Evolutionary conservation across 2,113 vertebrate species (phyloP).

Genomic region (Apaloderma vittatum): DNA sequence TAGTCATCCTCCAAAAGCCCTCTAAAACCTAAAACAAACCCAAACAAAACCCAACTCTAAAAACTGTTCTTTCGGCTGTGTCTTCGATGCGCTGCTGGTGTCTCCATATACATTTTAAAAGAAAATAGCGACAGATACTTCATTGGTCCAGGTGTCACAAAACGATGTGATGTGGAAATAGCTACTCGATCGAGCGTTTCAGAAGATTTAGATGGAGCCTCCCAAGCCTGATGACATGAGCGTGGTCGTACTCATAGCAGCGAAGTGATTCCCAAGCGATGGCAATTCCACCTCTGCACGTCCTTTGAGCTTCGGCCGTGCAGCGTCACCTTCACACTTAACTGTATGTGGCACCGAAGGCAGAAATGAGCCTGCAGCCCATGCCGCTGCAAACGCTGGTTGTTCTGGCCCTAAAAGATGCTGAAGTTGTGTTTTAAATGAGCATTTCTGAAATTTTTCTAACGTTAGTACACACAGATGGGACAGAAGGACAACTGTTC

Average conservation of each 20-base stretch:
- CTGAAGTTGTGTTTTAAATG: neutral
- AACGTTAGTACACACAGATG: neutral
- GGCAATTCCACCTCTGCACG: neutral
- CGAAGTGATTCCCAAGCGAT: neutral
- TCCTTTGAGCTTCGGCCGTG: neutral
- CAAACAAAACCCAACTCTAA: too few relatives aligned
- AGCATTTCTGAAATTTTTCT: neutral
- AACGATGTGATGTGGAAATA: neutral
- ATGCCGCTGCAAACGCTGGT: fast-evolving
- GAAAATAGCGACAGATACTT: neutral
- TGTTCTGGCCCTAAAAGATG: neutral
- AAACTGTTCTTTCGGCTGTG: neutral
- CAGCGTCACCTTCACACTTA: neutral
- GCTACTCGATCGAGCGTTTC: neutral
- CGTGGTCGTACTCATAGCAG: neutral
- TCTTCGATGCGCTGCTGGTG: neutral
- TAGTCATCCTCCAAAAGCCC: neutral
- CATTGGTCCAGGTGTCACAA: neutral
- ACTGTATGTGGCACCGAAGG: neutral
- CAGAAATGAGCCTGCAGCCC: neutral
- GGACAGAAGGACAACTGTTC: neutral
- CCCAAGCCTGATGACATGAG: neutral
- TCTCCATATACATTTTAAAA: neutral
- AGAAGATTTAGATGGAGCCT: neutral
- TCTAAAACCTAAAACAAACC: neutral